Evolutionary conservation across 2,797 vertebrate species (phyloP).

Genomic region (Pseudocheirus occidentalis): DNA sequence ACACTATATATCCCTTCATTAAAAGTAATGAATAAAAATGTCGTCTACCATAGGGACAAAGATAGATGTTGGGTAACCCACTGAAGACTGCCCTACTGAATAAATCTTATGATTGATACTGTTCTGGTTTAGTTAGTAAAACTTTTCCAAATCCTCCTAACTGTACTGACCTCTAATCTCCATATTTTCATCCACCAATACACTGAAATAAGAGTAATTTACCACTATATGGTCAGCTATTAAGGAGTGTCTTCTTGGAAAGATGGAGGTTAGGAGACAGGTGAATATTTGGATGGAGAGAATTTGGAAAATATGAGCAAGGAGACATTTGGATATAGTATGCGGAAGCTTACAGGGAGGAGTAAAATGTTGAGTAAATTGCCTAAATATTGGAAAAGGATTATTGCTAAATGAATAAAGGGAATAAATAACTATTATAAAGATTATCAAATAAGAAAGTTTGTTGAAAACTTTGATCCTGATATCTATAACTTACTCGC

Average conservation of each 20-base stretch:
- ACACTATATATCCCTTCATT: not conserved
- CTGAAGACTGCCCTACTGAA: conserved; percentile 17
- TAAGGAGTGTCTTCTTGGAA: not conserved
- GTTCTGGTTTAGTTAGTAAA: not conserved
- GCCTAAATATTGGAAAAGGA: not conserved
- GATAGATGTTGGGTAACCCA: conserved; percentile 16
- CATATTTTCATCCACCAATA: not conserved
- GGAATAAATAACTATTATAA: not conserved
- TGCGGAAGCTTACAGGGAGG: not conserved
- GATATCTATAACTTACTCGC: not conserved
- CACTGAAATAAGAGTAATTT: not conserved
- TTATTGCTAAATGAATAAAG: not conserved
- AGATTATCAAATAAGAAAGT: not conserved
- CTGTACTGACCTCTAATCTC: not conserved
- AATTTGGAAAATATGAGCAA: not conserved
- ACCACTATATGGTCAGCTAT: not conserved
- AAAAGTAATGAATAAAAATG: not conserved
- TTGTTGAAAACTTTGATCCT: not conserved
- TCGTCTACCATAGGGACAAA: not conserved
- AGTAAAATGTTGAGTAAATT: not conserved
- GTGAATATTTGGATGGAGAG: not conserved
- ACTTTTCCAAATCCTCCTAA: not conserved
- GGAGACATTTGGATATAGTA: not conserved
- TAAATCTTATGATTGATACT: conserved; percentile 3
- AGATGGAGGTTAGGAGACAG: not conserved